Evolutionary conservation across 2,797 vertebrate genomes (phyloP).

Genomic region (Peromyscus eremicus): DNA sequence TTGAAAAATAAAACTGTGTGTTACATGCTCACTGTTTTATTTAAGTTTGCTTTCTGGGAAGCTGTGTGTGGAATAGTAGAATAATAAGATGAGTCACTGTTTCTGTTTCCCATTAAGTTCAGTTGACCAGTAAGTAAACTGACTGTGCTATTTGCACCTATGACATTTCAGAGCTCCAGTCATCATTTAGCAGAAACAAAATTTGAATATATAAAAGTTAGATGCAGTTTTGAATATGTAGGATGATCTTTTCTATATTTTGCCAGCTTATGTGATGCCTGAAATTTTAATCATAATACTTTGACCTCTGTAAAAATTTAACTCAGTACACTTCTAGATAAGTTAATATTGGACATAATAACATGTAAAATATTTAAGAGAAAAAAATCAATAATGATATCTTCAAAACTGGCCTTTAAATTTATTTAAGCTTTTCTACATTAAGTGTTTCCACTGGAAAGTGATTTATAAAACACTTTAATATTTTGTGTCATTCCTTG

Average conservation of each 20-base stretch:
- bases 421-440: conserved; percentile 11
- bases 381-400: conserved; percentile 14
- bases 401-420: conserved; percentile 49
- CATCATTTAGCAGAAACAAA: conserved; percentile 31
- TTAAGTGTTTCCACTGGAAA: not conserved
- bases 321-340: not conserved
- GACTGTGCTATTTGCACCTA: not conserved
- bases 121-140: not conserved
- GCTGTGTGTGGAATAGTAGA: conserved; percentile 9
- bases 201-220: conserved; percentile 46
- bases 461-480: conserved; percentile 41
- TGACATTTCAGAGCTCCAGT: not conserved
- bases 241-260: conserved; percentile 49
- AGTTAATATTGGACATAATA: not conserved
- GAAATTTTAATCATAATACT: conserved; percentile 5
- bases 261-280: not conserved
- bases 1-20: conserved; percentile 30
- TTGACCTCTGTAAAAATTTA: conserved; percentile 8
- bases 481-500: not conserved
- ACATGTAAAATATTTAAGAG: conserved; percentile 8
- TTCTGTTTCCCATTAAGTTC: not conserved
- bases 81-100: not conserved
- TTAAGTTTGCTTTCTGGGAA: conserved; percentile 50
- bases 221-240: not conserved
- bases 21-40: conserved; percentile 32